These are phyloP conservation scores for Maniola hyperantus DNA, from an alignment of 2,888 invertebrate species.

Conservation along the genomic window DNA sequence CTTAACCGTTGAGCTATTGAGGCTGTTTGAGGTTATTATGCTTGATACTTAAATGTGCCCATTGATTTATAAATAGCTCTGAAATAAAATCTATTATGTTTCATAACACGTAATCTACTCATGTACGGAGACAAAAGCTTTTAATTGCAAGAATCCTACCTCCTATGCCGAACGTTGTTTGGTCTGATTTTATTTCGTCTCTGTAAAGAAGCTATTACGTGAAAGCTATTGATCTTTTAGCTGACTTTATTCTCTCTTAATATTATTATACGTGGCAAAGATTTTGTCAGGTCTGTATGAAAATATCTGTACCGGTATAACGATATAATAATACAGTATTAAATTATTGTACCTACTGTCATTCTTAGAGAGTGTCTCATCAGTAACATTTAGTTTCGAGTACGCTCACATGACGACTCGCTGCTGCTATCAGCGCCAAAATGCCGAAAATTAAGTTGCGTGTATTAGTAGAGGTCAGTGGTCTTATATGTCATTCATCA, in stretches of 20 bases:
- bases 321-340: not conserved
- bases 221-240: constrained; percentile 13
- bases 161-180: constrained; percentile 24
- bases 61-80: too few species aligned
- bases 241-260: not conserved
- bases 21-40: too few species aligned
- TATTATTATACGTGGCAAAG: not conserved
- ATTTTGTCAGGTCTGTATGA: not conserved
- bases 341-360: too few species aligned
- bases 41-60: too few species aligned
- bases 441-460: too few species aligned
- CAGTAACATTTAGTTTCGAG: too few species aligned
- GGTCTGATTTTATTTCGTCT: constrained; percentile 25
- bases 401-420: too few species aligned
- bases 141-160: constrained; percentile 29
- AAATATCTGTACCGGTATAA: not conserved
- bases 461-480: too few species aligned
- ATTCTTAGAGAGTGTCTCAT: too few species aligned
- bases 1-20: too few species aligned
- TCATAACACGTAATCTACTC: not conserved
- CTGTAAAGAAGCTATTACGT: constrained; percentile 12
- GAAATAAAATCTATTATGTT: not conserved
- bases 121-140: constrained; percentile 22
- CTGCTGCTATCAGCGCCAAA: too few species aligned
- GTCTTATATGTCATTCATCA: too few species aligned